Percentiles rank a stretch among this genome's conserved stretches.
phyloP scores from a whole-genome alignment of 2,113 vertebrate species.

The Phrynosoma blainvillii region DNA sequence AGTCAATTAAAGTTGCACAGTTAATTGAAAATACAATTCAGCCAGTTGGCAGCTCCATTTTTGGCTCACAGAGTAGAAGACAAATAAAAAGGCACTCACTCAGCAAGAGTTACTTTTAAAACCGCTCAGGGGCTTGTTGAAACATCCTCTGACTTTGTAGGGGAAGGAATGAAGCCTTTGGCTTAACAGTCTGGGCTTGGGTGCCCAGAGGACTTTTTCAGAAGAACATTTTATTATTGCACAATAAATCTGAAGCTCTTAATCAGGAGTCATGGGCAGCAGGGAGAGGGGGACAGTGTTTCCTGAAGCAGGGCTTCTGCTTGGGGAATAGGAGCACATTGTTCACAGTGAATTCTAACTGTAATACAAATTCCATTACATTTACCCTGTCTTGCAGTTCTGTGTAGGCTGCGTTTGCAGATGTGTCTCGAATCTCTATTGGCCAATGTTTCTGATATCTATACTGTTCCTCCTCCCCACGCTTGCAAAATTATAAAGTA shows the following conservation, averaged over 20 bases:
- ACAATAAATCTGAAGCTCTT: background rate
- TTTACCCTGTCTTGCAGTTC: background rate
- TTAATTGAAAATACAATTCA: conserved; percentile 28
- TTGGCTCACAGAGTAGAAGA: background rate
- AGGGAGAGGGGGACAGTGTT: background rate
- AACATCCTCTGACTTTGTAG: background rate
- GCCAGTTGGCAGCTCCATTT: conserved; percentile 3
- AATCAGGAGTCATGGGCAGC: background rate
- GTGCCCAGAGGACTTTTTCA: background rate
- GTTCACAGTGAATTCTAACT: background rate
- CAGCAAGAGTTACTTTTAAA: background rate
- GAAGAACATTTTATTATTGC: conserved; percentile 1
- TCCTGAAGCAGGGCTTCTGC: background rate
- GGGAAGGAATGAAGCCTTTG: background rate
- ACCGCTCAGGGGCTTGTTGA: background rate
- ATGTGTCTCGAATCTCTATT: background rate
- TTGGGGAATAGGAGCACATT: background rate
- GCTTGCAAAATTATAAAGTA: background rate
- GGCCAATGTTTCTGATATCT: background rate
- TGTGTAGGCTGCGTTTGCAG: background rate
- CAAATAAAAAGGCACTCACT: background rate
- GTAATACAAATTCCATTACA: background rate
- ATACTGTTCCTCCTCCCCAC: background rate
- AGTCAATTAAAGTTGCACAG: conserved; percentile 11
- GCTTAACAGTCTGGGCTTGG: conserved; percentile 22